Evolutionary conservation across 2,797 vertebrate genomes (phyloP).

Genomic region (Chelidonichthys spinosus): DNA sequence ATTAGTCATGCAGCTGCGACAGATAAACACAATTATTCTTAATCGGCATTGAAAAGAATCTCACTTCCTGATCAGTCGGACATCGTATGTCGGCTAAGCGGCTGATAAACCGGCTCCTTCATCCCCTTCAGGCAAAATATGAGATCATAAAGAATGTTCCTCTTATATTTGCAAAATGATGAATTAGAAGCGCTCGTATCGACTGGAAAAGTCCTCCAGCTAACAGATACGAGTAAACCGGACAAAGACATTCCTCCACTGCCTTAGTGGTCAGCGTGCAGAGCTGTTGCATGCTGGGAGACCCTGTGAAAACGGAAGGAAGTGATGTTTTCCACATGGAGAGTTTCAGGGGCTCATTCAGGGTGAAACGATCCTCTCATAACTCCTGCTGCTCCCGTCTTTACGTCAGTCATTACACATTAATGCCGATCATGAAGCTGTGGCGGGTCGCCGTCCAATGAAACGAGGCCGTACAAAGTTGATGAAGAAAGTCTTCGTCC

Average conservation of each 20-base stretch:
- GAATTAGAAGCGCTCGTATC: conserved; percentile 23
- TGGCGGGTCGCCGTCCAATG: too few species aligned
- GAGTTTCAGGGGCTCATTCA: conserved; percentile 30
- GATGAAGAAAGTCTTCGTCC: too few species aligned
- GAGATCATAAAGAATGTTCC: conserved; percentile 46
- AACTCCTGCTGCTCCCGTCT: conserved; percentile 20
- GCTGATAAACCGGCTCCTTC: conserved; percentile 47
- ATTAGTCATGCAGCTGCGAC: conserved; percentile 23
- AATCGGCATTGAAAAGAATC: conserved; percentile 51
- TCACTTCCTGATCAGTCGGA: conserved; percentile 10
- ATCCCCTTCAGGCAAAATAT: conserved; percentile 40
- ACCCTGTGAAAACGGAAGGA: conserved; percentile 56
- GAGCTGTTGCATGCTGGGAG: conserved; percentile 58
- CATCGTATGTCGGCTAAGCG: background rate
- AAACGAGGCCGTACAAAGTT: too few species aligned
- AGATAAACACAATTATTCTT: conserved; percentile 47
- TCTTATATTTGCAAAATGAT: conserved; percentile 17
- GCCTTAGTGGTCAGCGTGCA: conserved; percentile 65
- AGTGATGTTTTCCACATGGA: conserved; percentile 37
- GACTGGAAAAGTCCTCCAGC: conserved; percentile 30
- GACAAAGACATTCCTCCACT: conserved; percentile 45
- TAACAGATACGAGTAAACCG: conserved; percentile 28
- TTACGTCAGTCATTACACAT: background rate
- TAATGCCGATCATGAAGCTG: too few species aligned
- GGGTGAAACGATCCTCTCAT: conserved; percentile 34